These are phyloP conservation scores for Phodopus roborovskii DNA, from an alignment of 2,113 vertebrate genomes.

Conservation along the genomic window DNA sequence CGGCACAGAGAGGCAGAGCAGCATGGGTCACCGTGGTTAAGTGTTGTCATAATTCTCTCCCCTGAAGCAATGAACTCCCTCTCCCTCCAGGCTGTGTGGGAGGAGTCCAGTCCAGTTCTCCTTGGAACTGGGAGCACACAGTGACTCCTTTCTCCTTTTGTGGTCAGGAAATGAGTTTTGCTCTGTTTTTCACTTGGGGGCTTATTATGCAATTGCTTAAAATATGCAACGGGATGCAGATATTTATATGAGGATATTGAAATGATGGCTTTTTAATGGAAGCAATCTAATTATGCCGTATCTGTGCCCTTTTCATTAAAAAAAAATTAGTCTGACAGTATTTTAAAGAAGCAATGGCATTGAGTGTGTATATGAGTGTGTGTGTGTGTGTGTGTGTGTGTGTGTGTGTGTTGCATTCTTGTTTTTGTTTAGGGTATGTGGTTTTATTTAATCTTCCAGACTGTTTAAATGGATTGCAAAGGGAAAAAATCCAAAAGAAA, in stretches of 20 bases:
- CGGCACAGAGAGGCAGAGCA: constrained; percentile 22
- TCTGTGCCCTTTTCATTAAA: constrained; percentile 58
- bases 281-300: constrained; percentile 77
- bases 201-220: constrained; percentile 78
- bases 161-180: constrained; percentile 68
- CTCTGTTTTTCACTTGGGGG: constrained; percentile 77
- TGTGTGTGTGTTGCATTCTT: constrained; percentile 67
- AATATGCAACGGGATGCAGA: constrained; percentile 70
- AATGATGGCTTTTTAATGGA: constrained; percentile 86
- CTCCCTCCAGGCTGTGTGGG: constrained; percentile 69
- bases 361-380: background rate
- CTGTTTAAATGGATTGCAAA: constrained; percentile 81
- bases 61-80: constrained; percentile 65
- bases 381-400: background rate
- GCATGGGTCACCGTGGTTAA: constrained; percentile 60
- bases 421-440: constrained; percentile 79
- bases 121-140: constrained; percentile 72
- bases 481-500: constrained; percentile 54
- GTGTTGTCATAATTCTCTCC: constrained; percentile 77
- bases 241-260: constrained; percentile 84
- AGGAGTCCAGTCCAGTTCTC: constrained; percentile 71
- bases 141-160: constrained; percentile 78
- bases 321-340: constrained; percentile 68
- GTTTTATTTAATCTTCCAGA: constrained; percentile 81
- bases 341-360: constrained; percentile 37